A percentile compares a stretch with the other conserved stretches of the same genome.
Evolutionary conservation across 2,797 vertebrate species (phyloP).

Genomic region (Fratercula arctica): DNA sequence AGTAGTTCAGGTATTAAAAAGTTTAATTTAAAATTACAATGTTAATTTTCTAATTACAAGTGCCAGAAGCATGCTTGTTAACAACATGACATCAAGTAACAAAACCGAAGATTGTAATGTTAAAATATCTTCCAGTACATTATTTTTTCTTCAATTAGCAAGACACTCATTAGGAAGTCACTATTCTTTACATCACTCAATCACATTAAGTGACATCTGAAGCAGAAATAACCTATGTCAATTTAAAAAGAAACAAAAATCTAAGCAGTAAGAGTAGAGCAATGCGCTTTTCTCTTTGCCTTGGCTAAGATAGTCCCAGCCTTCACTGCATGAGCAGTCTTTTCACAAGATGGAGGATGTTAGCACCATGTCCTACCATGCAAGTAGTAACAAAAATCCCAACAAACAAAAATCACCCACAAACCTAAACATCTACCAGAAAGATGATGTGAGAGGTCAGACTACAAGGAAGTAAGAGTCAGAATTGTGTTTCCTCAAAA

Average conservation of each 20-base stretch:
- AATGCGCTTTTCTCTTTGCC: neutral
- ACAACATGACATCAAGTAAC: neutral
- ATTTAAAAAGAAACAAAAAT: neutral
- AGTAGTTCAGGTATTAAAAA: neutral
- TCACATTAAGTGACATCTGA: neutral
- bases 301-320: neutral
- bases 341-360: neutral
- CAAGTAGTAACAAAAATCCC: neutral
- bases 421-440: neutral
- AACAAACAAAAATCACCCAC: neutral
- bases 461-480: neutral
- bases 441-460: neutral
- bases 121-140: neutral
- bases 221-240: neutral
- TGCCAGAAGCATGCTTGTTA: neutral
- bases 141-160: neutral
- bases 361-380: neutral
- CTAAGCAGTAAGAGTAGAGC: neutral
- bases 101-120: neutral
- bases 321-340: neutral
- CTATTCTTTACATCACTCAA: neutral
- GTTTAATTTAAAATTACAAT: neutral
- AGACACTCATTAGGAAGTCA: neutral
- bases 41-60: neutral
- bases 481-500: neutral